Conservation (phyloP, 1,140 invertebrate species). For the Hyphantria cunea region DNA sequence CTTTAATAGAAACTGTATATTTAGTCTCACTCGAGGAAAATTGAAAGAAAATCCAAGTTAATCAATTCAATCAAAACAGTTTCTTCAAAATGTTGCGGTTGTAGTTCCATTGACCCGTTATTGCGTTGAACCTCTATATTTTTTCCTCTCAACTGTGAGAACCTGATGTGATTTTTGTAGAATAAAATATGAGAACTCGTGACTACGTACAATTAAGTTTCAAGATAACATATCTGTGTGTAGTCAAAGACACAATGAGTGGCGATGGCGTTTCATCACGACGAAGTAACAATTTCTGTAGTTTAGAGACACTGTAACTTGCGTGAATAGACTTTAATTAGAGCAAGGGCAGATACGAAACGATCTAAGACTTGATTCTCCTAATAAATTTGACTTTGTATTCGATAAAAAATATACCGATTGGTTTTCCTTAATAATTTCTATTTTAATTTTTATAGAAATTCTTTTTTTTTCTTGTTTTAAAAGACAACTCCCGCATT, state of each 20-base stretch:
- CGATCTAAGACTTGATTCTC: neutral
- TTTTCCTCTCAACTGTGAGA: neutral
- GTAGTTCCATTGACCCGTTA: neutral
- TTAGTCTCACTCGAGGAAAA: neutral
- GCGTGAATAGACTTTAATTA: neutral
- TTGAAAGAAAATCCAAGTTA: too few species aligned
- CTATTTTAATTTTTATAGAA: too few species aligned
- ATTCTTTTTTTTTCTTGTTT: too few species aligned
- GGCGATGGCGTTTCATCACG: neutral
- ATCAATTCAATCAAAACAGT: too few species aligned
- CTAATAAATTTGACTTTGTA: neutral
- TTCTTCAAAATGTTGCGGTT: too few species aligned
- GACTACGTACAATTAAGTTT: neutral
- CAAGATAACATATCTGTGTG: neutral
- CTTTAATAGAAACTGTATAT: neutral
- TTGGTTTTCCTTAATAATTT: too few species aligned
- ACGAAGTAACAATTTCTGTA: neutral
- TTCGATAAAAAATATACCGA: too few species aligned
- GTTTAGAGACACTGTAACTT: neutral
- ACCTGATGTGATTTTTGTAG: neutral
- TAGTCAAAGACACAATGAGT: neutral
- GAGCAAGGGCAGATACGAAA: neutral
- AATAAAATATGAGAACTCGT: neutral
- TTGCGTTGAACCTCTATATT: neutral
- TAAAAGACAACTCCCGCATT: too few species aligned